Percentiles rank a stretch among this genome's conserved stretches.
Conservation (phyloP, 2,113 vertebrate species). For the Ceyx melanurus region DNA sequence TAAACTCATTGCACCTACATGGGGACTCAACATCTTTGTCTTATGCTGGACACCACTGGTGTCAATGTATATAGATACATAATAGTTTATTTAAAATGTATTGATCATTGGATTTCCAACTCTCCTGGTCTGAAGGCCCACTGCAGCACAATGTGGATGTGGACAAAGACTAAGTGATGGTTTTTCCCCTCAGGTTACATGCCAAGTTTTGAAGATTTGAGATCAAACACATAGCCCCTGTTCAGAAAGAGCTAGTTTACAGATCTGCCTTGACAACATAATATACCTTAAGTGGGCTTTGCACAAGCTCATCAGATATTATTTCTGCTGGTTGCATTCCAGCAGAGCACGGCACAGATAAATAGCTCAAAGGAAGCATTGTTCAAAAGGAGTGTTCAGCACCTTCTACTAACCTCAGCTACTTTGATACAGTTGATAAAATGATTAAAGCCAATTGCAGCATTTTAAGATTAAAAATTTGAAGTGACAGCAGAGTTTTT, state of each 20-base stretch:
- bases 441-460: neutral
- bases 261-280: neutral
- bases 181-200: neutral
- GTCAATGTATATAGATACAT: neutral
- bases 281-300: neutral
- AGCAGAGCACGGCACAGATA: neutral
- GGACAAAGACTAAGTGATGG: neutral
- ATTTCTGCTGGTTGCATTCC: neutral
- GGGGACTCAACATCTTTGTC: neutral
- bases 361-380: conserved; percentile 2
- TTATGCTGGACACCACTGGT: neutral
- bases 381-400: neutral
- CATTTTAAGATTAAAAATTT: neutral
- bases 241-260: neutral
- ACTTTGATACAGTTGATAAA: neutral
- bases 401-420: neutral
- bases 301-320: neutral
- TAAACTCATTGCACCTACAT: neutral
- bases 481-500: neutral
- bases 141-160: neutral
- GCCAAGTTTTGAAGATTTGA: neutral
- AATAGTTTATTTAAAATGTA: neutral
- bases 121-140: neutral
- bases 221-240: neutral
- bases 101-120: neutral